Base-by-base conservation (phyloP, 2,888 invertebrate species). In the Barypeithes pellucidus region DNA sequence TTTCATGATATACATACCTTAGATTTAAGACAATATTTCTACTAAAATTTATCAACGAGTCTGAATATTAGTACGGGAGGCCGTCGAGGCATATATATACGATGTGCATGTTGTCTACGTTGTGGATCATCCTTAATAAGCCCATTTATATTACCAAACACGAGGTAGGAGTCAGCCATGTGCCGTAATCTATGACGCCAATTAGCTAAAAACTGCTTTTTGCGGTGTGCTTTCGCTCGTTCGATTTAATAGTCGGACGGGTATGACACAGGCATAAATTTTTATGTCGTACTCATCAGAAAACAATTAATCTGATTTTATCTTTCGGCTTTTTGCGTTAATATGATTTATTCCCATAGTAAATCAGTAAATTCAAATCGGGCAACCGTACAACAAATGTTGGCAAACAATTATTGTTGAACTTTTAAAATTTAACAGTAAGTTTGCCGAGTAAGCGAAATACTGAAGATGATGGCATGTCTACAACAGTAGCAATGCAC, bases 71-170 rank as follows among this genome's bases (percentile, higher is more conserved):
- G 33, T 99, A 98, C 86, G 98, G 98, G 85, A 98, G 98, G 24
- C 98, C 98, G 78, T 94, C 97, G 79, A 98, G 99, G 67, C 96
- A 96, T 87, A 43, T 96, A 96, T 87, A 43, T n/a, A 99, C 99
- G 8, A 96, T 98, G 61, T 99, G 99, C 87, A 96, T 97, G 94
- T 99, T 99, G 88, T 98, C 98, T 14, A 96, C 98, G 45, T 96
- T 98, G 73, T 99, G 99, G 99, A 93, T 99, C 83, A 95, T 99
- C 82, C 92, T 97, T 87, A 99, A 99, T 89, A 97, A 97, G 87
- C 98, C 99, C 77, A 96, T 99, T 85, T 98, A 97, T 89, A 95
- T 99, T 85, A 96, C 97, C 79, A 94, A 94, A 84, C 95, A 96
- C 86, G 97, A 98, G 93, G 73, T 72, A 57, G 47, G 65, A 63